Evolutionary conservation across 2,113 vertebrate genomes (phyloP).

Genomic region (Eulemur macaco): DNA sequence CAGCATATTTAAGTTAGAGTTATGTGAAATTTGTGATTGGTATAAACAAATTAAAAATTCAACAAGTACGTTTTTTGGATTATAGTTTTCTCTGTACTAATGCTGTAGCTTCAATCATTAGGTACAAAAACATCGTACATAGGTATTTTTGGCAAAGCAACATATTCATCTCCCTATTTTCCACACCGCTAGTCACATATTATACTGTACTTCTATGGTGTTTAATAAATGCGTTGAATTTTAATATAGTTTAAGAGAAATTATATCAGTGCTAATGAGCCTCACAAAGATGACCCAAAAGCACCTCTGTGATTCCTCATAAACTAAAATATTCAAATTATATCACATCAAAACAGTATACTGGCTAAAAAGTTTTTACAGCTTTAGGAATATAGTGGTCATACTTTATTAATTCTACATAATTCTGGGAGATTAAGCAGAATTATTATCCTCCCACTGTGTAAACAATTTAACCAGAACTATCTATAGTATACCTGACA

Average conservation of each 20-base stretch:
- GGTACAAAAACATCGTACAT: not conserved
- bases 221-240: constrained; percentile 21
- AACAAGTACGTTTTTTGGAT: not conserved
- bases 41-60: constrained; percentile 29
- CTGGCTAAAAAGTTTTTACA: not conserved
- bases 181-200: not conserved
- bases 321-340: constrained; percentile 45
- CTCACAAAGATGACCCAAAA: constrained; percentile 33
- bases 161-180: not conserved
- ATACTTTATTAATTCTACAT: constrained; percentile 31
- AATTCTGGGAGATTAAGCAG: not conserved
- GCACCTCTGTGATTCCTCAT: not conserved
- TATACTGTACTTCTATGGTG: not conserved
- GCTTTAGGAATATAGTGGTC: not conserved
- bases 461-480: constrained; percentile 14
- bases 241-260: constrained; percentile 55
- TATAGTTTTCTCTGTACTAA: constrained; percentile 25
- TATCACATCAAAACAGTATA: not conserved
- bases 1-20: not conserved
- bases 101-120: not conserved
- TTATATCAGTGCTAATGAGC: not conserved
- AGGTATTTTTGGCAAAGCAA: not conserved
- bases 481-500: not conserved
- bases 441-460: not conserved
- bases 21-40: constrained; percentile 23